A percentile compares a stretch with the other conserved stretches of the same genome.
Evolutionary conservation across 2,113 vertebrate genomes (phyloP).

Genomic region (Mobula hypostoma): DNA sequence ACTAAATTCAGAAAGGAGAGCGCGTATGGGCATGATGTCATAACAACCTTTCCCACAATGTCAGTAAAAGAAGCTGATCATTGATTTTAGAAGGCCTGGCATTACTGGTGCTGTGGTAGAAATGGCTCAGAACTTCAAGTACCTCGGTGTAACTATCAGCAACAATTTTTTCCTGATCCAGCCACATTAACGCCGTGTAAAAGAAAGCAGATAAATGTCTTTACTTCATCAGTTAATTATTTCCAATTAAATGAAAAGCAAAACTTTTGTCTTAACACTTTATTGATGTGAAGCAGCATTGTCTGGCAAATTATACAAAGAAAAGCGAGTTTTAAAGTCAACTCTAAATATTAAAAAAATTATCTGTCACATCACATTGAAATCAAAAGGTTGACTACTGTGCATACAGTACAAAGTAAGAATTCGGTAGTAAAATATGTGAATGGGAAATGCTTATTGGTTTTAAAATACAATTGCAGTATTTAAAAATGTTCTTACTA

Average conservation of each 20-base stretch:
- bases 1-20: too few species aligned
- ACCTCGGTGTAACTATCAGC: too few species aligned
- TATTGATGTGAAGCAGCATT: slow-evolving; percentile 7
- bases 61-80: too few species aligned
- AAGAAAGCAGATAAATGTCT: too few species aligned
- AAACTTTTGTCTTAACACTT: slow-evolving; percentile 20
- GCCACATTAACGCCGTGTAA: too few species aligned
- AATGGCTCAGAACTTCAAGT: too few species aligned
- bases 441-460: background rate
- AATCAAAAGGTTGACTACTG: background rate
- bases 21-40: too few species aligned
- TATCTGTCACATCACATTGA: background rate
- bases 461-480: background rate
- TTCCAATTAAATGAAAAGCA: slow-evolving; percentile 6
- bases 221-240: background rate
- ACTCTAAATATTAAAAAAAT: background rate
- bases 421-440: background rate
- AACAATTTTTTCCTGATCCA: too few species aligned
- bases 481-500: background rate
- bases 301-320: background rate
- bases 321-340: background rate
- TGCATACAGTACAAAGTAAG: background rate
- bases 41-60: too few species aligned
- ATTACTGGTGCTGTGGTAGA: too few species aligned
- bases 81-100: too few species aligned